Evolutionary conservation across 2,113 vertebrate species (phyloP), one percentile per base, ranked within the genome.

Genomic region (Calypte anna): DNA sequence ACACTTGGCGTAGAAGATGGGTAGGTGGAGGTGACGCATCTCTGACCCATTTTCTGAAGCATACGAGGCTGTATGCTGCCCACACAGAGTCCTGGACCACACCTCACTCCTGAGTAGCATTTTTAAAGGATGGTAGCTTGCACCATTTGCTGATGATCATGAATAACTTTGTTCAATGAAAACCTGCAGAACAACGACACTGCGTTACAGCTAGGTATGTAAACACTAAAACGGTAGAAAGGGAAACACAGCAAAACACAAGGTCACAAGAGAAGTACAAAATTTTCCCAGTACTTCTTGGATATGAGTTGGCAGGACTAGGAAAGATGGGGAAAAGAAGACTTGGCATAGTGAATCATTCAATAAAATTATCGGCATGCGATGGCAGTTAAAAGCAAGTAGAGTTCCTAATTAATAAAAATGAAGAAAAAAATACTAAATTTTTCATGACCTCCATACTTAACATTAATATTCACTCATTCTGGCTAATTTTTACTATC

Each of bases 401-500:
- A 19, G 55, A 54, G 19, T 30, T 67, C 22, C 22, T 54, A 25
- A 33, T 38, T n/a, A 5, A 7, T 57, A 78, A 74, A 53, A 30
- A 27, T 3, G 66, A 73, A 81, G 12, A 14, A 76, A 88, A 58
- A 17, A 30, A 48, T 1, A 1, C 28, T 88, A 44, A 23, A 50
- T 86, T 74, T 92, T 94, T 88, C 28, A 93, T 78, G 7, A 86
- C 48, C 53, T 86, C 80, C 59, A 38, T 88, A 40, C 33, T 30
- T 48, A 76, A 36, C 15, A 27, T 88, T 88, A 74, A 40, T 68
- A 87, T 44, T 91, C 33, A 57, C 44, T 95, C 82, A 67, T 74
- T 88, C 59, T 77, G 18, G 51, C 86, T 75, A 82, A 59, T 90
- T 93, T 93, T 90, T 86, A 50, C 55, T n/a, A 58, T 36, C 55